These are phyloP conservation scores for Jaculus jaculus DNA, from an alignment of 2,113 vertebrate genomes.

Conservation along the genomic window DNA sequence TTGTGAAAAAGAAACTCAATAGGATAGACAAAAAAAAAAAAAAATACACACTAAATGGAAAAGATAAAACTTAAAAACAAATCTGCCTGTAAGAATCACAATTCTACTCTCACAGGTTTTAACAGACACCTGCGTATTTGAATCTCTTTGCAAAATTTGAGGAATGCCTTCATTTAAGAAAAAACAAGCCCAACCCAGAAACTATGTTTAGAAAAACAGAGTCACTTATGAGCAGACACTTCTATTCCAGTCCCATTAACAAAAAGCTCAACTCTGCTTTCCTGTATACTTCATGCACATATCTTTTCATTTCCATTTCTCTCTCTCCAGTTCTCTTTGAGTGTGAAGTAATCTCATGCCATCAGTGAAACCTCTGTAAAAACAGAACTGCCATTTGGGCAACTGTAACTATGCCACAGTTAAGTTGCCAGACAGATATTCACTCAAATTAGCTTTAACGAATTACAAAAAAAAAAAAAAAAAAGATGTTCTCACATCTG, in stretches of 20 bases:
- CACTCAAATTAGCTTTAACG: slow-evolving; percentile 70
- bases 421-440: slow-evolving; percentile 65
- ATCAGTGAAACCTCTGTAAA: slow-evolving; percentile 47
- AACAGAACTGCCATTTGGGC: slow-evolving; percentile 59
- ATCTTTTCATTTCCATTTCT: not conserved
- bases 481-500: slow-evolving; percentile 35
- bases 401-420: slow-evolving; percentile 58
- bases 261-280: not conserved
- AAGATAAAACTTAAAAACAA: slow-evolving; percentile 16
- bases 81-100: not conserved
- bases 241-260: slow-evolving; percentile 55
- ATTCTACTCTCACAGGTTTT: not conserved
- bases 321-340: not conserved
- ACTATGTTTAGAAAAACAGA: slow-evolving; percentile 48
- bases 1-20: not conserved
- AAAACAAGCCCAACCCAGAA: not conserved
- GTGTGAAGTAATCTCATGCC: not conserved
- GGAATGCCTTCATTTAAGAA: not conserved
- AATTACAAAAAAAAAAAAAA: not conserved
- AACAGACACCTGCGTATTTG: not conserved
- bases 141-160: not conserved
- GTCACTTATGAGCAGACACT: not conserved
- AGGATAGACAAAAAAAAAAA: not conserved
- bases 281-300: not conserved
- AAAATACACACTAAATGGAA: not conserved